phyloP scores from a whole-genome alignment of 2,888 invertebrate genomes.

The Chloroclystis v-ata region DNA sequence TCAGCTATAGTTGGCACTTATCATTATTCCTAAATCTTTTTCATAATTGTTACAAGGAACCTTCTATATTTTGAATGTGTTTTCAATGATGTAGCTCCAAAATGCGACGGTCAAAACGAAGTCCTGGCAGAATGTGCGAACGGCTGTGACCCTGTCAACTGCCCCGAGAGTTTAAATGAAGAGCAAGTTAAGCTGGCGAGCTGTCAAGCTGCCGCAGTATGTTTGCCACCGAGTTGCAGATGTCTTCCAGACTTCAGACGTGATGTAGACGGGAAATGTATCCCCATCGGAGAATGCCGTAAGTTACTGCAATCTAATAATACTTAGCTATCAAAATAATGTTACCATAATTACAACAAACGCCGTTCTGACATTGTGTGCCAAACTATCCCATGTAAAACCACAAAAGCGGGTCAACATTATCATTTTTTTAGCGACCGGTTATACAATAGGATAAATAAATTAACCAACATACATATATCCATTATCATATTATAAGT shows the following conservation, averaged over 20 bases:
- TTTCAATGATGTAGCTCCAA: not conserved
- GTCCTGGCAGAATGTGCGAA: conserved; percentile 13
- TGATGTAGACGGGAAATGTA: conserved; percentile 10
- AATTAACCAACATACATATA: too few relatives aligned
- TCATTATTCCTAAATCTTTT: too few relatives aligned
- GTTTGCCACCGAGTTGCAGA: conserved; percentile 12
- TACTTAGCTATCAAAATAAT: too few relatives aligned
- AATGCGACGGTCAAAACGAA: conserved; percentile 16
- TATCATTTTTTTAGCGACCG: too few relatives aligned
- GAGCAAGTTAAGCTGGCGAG: conserved; percentile 3
- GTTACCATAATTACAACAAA: too few relatives aligned
- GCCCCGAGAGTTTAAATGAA: conserved; percentile 10
- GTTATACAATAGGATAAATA: too few relatives aligned
- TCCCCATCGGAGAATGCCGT: conserved; percentile 20
- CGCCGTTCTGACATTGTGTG: too few relatives aligned
- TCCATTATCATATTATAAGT: too few relatives aligned
- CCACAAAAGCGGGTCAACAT: too few relatives aligned
- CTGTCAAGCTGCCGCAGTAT: conserved; percentile 3
- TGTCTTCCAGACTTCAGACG: conserved; percentile 14
- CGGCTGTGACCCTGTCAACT: conserved; percentile 9
- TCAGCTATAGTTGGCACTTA: not conserved
- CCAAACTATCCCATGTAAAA: too few relatives aligned
- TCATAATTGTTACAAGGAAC: too few relatives aligned
- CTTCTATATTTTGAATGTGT: too few relatives aligned
- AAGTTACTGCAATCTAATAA: conserved; percentile 1